A percentile compares a stretch with the other conserved stretches of the same genome.
These are phyloP conservation scores for Brachyptera putata DNA, from an alignment of 2,888 invertebrate species.

Conservation along the genomic window DNA sequence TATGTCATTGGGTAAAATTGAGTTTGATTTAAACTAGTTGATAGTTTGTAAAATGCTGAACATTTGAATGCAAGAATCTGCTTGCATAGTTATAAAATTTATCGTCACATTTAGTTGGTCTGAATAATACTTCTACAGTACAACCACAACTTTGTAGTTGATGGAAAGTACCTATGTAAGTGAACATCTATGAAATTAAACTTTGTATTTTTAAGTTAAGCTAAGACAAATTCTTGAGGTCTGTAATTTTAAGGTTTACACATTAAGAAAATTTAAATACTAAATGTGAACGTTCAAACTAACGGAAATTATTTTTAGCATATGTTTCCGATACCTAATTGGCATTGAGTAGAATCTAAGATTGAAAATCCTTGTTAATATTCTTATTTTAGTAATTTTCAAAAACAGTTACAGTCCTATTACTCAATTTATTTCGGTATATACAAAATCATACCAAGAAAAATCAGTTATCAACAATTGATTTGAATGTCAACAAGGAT, in stretches of 20 bases:
- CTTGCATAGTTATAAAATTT: background rate
- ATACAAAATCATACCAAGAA: too few species aligned
- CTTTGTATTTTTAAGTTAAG: slow-evolving; percentile 10
- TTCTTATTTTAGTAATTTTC: background rate
- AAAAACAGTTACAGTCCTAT: background rate
- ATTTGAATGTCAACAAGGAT: background rate
- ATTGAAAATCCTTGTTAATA: background rate
- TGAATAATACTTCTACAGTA: too few species aligned
- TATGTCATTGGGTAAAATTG: slow-evolving; percentile 2
- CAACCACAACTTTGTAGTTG: too few species aligned
- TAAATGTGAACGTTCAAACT: slow-evolving; percentile 15
- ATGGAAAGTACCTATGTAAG: background rate
- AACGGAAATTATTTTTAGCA: slow-evolving; percentile 6
- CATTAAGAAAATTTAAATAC: slow-evolving; percentile 26
- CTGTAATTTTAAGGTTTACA: slow-evolving; percentile 32
- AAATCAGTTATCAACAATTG: background rate
- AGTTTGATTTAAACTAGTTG: background rate
- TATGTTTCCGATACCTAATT: background rate
- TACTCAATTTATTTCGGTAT: too few species aligned
- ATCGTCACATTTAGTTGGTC: background rate
- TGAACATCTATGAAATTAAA: background rate
- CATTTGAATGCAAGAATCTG: background rate
- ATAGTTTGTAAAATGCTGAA: background rate
- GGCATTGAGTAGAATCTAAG: slow-evolving; percentile 1
- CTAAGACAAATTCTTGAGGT: slow-evolving; percentile 23